Evolutionary conservation across 2,113 vertebrate species (phyloP), one percentile per base, ranked within the genome.

Genomic region (Dissostichus mawsoni): DNA sequence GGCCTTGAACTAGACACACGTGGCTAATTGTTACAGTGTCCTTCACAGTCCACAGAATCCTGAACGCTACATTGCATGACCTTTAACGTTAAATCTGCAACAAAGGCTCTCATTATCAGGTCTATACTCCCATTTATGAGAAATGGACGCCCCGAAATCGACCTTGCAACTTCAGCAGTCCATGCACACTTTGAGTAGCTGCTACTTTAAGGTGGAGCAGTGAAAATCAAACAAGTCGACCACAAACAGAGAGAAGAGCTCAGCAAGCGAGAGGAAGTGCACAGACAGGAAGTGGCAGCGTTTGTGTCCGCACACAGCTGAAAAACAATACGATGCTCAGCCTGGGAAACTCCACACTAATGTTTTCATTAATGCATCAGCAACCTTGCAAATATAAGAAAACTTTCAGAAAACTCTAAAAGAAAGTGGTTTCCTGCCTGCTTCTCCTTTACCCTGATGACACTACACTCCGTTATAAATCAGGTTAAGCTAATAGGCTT

Each of bases 281-380:
- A 66, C 23, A 78, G 86, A 47, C 92, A 94, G 94, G 94, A 94
- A 94, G 92, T 92, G 78, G 75, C 73, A 81, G 74, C 81, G 69
- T 85, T 58, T 71, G 77, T 80, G 82, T 87, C 83, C 41, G 5
- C 74, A 75, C 62, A 80, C 78, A 86, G 58, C 84, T 70, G 5
- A 82, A 69, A 61, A 74, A 23, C 41, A 70, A 6, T 14, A 4
- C 16, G 44, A 18, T 65, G 53, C 11, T 76, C n/a, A 52, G 4
- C 45, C 18, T 11, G 45, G 68, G 44, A 53, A 70, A 64, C 55
- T 20, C 29, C 44, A 18, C 29, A 53, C 9, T 69, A 16, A 48
- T 36, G 29, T 45, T 61, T 55, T 29, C n/a, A 72, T 16, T 11
- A 13, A 56, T 13, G 9, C n/a, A 36, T 51, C 47, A 36, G 11